Conservation (phyloP, 1,140 invertebrate genomes). For the Rhagoletis zephyria region DNA sequence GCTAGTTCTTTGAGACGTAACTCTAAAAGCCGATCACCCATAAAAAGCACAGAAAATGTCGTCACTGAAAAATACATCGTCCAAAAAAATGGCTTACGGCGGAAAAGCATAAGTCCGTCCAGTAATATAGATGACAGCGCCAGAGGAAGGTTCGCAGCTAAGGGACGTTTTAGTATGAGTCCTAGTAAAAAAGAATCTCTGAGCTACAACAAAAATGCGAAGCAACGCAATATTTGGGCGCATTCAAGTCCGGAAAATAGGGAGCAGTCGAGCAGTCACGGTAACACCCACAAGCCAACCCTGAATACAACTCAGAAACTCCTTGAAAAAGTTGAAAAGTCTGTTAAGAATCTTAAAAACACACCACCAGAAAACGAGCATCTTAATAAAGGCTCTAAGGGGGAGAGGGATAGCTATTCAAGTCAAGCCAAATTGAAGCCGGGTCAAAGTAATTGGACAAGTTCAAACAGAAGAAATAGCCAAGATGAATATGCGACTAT, state of each 20-base stretch:
- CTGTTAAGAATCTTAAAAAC: neutral
- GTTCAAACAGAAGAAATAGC: neutral
- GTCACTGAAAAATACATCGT: too few species aligned
- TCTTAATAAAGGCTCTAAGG: neutral
- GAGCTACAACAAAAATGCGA: too few species aligned
- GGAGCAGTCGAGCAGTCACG: neutral
- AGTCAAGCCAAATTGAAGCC: neutral
- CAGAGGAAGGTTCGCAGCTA: neutral
- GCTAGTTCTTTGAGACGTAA: neutral
- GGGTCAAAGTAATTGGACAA: conserved; percentile 2
- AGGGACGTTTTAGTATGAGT: conserved; percentile 3
- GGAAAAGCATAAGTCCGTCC: neutral
- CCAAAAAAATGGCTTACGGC: neutral
- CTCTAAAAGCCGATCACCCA: neutral
- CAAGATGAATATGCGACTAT: conserved; percentile 1
- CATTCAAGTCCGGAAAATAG: neutral
- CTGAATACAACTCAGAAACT: neutral
- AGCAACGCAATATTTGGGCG: neutral
- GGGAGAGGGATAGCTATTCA: neutral
- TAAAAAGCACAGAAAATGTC: neutral
- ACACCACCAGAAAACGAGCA: neutral
- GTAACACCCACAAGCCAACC: too few species aligned
- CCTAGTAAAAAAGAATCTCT: neutral
- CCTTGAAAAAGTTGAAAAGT: neutral
- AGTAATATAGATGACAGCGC: too few species aligned